Base-by-base conservation (phyloP, 2,797 vertebrate genomes). In the Morelia viridis region DNA sequence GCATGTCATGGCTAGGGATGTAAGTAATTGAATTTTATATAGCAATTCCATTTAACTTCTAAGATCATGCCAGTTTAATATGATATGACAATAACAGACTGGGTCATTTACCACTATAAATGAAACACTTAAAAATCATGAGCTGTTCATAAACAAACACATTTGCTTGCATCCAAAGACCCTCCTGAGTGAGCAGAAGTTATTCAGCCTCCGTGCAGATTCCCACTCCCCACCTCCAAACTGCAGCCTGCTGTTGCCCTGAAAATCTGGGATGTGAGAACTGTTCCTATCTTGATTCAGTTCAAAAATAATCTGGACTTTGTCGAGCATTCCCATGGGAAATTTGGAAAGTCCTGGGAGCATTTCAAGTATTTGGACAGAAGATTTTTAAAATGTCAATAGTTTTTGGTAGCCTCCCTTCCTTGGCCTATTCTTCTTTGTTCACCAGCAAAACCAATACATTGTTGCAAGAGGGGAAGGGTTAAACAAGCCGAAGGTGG, bases 1-100 rank as follows among this genome's bases (percentile, higher is more conserved):
- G 58, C 71, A 53, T 19, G 31, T 3, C 3, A 12, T 6, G 76
- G 46, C 57, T 90, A 94, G 93, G 62, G 94, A 88, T 19, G 0
- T 28, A 91, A 92, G 86, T 92, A 91, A 92, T 88, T 91, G 15
- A 35, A 88, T 65, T 89, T 90, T 93, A 93, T 88, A 4, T 10
- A 89, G 31, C 84, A 62, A 13, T 88, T 84, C 46, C 9, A 57
- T 94, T 94, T 85, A 91, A 94, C 24, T 76, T 84, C 89, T 93
- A 60, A 1, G 2, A 80, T 15, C 60, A 61, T 71, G 85, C 5
- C 22, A 87, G 12, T 26, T 87, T 92, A 85, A 92, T 28, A 35
- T 35, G 92, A 92, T 89, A 91, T 46, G 61, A 57, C 92, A 64
- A 71, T 93, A 60, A 83, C 46, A 56, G 58, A 13, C 80, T 94